Evolutionary conservation across 1,140 invertebrate species (phyloP).

Genomic region (Akabosia matsudoensis): DNA sequence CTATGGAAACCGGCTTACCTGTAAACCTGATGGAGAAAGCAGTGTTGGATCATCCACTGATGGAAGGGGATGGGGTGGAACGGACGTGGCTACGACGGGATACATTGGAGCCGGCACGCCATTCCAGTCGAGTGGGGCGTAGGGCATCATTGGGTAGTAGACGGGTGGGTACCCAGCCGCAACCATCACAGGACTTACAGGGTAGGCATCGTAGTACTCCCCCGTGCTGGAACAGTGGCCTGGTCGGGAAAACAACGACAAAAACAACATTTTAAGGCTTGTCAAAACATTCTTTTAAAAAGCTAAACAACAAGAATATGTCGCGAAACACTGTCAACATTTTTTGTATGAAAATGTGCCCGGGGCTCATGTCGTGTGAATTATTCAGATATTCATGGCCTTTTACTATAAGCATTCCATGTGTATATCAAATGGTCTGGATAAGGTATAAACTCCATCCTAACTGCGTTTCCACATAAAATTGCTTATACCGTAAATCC

Average conservation of each 20-base stretch:
- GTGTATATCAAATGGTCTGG: no score
- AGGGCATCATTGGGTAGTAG: conserved; percentile 44
- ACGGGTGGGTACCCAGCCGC: conserved; percentile 40
- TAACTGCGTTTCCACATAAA: no score
- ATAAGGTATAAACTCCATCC: no score
- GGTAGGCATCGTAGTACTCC: conserved; percentile 46
- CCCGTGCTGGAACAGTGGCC: conserved; percentile 44
- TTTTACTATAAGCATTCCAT: no score
- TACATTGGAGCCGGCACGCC: conserved; percentile 42
- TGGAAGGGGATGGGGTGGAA: conserved; percentile 8
- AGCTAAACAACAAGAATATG: no score
- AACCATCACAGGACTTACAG: conserved; percentile 45
- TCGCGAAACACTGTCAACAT: no score
- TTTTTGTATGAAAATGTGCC: no score
- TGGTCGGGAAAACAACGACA: conserved; percentile 25
- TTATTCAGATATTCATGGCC: no score
- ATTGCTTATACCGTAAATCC: no score
- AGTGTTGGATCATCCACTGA: conserved; percentile 3
- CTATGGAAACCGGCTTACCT: conserved; percentile 25
- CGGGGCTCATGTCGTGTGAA: no score
- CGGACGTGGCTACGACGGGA: conserved; percentile 25
- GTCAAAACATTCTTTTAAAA: no score
- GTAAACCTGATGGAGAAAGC: conserved; percentile 34
- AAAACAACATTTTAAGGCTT: conserved; percentile 1
- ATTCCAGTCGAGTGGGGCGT: conserved; percentile 46